phyloP scores from a whole-genome alignment of 2,113 vertebrate genomes.

The Dipodomys stephensi region DNA sequence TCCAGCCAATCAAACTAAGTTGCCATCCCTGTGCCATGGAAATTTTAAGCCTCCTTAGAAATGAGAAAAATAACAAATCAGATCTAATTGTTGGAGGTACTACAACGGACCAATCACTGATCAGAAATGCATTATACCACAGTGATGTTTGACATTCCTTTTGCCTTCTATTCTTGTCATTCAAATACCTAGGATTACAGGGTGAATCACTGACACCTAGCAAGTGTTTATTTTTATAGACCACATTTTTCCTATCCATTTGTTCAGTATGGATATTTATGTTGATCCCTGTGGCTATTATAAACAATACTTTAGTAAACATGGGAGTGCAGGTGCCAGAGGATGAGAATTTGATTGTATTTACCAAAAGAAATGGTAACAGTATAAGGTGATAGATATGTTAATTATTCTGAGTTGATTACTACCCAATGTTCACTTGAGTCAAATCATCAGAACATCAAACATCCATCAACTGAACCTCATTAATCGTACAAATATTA shows the following conservation, averaged over 20 bases:
- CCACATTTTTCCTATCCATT: neutral
- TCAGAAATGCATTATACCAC: neutral
- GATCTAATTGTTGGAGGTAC: neutral
- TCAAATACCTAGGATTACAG: no score
- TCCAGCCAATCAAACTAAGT: neutral
- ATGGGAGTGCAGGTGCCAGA: no score
- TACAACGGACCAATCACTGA: neutral
- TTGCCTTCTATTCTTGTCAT: no score
- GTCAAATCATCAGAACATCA: neutral
- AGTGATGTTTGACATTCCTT: no score
- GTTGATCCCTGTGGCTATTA: neutral
- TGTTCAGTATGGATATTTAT: neutral
- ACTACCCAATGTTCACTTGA: neutral
- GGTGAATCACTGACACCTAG: no score
- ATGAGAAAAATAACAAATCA: neutral
- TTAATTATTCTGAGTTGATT: neutral
- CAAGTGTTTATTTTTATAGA: neutral
- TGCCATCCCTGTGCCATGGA: neutral
- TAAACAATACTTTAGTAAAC: neutral
- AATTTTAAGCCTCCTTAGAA: neutral
- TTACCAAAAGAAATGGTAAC: neutral
- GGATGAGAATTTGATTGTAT: neutral
- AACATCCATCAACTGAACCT: neutral
- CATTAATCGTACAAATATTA: neutral
- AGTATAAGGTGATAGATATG: neutral